Base-by-base conservation (phyloP, 2,888 invertebrate species). In the Dolomedes plantarius region DNA sequence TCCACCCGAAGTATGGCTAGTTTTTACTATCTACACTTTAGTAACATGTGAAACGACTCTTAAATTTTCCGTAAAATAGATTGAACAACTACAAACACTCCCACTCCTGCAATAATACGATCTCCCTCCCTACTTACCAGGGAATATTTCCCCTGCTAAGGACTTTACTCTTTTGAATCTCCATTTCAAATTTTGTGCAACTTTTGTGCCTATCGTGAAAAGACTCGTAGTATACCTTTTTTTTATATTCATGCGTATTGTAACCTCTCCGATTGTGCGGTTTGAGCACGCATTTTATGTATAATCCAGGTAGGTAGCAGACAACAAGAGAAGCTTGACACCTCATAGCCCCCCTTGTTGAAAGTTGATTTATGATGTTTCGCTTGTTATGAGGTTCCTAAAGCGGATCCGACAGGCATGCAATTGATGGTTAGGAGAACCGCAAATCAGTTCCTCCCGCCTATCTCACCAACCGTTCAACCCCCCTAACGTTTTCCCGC, bases 321-420 rank as follows among this genome's bases (percentile, higher is more conserved):
- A 75, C 75, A 82, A 83, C 82, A 83, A 77, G 73, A 67, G 76
- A 62, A 73, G 72, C 27, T 29, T 71, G 81, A 82, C 82, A 76
- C 82, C 75, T 71, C 23, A 11, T 56, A 46, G 62, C 71, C 64
- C 67, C n/a, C 68, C 72, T 83, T 77, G 77, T 77, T 77, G 72
- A 5, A 31, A 39, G 36, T 85, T 85, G 83, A 85, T 85, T 85
- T 85, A 85, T 85, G 76, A 68, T 68, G 67, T 68, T 68, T 50
- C 83, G 72, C 46, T 85, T 85, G 83, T 83, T 83, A 76, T 28
- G 50, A 71, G 67, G 32, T 69, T 72, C 16, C 77, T 32, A 85
- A 83, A 85, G 83, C 77, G 83, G 65, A 56, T 77, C 76, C 83
- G 77, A 77, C 83, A 85, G 29, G 64, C 73, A 73, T 77, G 77